phyloP scores from a whole-genome alignment of 1,140 invertebrate genomes.

The Dendrolimus punctatus region DNA sequence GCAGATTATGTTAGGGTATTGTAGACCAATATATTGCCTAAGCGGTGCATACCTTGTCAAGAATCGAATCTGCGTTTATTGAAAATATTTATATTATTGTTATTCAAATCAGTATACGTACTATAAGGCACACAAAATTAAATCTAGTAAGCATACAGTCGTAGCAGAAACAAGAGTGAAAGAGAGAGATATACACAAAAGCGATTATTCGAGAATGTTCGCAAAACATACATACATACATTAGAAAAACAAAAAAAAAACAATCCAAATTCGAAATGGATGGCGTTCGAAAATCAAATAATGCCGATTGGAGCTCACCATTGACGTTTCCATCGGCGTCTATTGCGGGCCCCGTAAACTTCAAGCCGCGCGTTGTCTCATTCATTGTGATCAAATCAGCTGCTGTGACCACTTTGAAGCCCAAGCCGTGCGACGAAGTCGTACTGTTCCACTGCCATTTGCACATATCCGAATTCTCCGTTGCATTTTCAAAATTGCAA shows the following conservation, averaged over 20 bases:
- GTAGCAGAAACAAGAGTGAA: too few relatives aligned
- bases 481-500: constrained; percentile 52
- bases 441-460: constrained; percentile 66
- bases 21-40: too few relatives aligned
- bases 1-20: too few relatives aligned
- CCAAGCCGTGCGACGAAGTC: constrained; percentile 40
- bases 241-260: background rate
- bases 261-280: background rate
- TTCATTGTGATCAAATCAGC: constrained; percentile 47
- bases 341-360: constrained; percentile 49
- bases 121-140: too few relatives aligned
- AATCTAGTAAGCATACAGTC: too few relatives aligned
- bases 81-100: too few relatives aligned
- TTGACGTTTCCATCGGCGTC: constrained; percentile 62
- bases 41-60: too few relatives aligned
- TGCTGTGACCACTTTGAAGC: constrained; percentile 49
- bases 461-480: constrained; percentile 38
- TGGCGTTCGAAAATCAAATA: background rate
- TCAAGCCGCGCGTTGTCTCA: constrained; percentile 30
- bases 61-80: too few relatives aligned
- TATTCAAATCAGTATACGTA: too few relatives aligned
- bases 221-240: too few relatives aligned
- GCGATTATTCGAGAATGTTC: too few relatives aligned
- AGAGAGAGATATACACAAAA: too few relatives aligned
- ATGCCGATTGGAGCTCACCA: constrained; percentile 31